A percentile compares a stretch with the other conserved stretches of the same genome.
Conservation (phyloP, 2,888 invertebrate species). For the Chalcis sispes region DNA sequence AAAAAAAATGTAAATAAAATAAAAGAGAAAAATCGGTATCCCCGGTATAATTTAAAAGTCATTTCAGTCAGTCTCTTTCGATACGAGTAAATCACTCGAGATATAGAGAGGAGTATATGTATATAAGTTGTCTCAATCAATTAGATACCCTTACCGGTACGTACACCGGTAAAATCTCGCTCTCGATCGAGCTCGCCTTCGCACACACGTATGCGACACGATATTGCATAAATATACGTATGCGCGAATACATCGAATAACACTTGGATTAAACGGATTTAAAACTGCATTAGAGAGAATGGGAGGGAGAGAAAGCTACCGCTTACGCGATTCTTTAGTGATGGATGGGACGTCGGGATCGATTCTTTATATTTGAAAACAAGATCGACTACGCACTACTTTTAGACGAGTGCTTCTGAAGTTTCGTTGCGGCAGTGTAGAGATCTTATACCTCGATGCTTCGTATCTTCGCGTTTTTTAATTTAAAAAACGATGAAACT, state of each 20-base stretch:
- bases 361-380: too few species aligned
- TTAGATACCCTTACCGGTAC: slow-evolving; percentile 16
- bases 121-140: slow-evolving; percentile 44
- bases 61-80: slow-evolving; percentile 11
- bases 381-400: too few species aligned
- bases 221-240: not conserved
- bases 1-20: too few species aligned
- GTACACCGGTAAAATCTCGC: not conserved
- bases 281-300: too few species aligned
- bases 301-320: slow-evolving; percentile 15
- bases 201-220: not conserved
- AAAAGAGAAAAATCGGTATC: too few species aligned
- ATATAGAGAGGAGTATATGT: not conserved
- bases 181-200: not conserved
- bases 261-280: slow-evolving; percentile 25
- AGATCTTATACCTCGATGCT: too few species aligned
- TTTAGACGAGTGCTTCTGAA: slow-evolving; percentile 11
- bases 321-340: slow-evolving; percentile 14
- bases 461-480: too few species aligned
- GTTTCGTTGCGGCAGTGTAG: too few species aligned
- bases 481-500: too few species aligned
- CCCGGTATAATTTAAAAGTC: slow-evolving; percentile 43
- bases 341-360: slow-evolving; percentile 41
- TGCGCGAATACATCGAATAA: slow-evolving; percentile 11
- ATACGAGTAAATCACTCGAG: slow-evolving; percentile 34